Evolutionary conservation across 2,797 vertebrate genomes (phyloP).

Genomic region (Pampus argenteus): DNA sequence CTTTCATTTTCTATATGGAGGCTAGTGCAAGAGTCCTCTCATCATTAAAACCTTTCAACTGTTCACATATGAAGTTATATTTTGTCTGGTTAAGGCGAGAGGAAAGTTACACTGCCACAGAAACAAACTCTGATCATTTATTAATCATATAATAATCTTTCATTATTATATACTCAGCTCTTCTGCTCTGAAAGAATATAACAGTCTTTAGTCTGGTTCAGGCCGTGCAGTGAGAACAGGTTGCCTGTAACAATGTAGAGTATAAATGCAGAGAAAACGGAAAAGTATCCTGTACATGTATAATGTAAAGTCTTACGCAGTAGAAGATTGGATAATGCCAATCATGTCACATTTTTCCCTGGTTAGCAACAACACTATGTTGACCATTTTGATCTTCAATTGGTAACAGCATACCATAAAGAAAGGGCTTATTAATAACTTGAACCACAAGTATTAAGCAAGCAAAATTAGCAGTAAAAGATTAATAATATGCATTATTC

Average conservation of each 20-base stretch:
- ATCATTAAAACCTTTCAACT: constrained; percentile 27
- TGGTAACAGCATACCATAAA: background rate
- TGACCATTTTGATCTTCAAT: background rate
- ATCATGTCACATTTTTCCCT: background rate
- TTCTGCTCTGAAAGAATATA: background rate
- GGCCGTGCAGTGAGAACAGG: background rate
- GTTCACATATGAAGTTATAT: constrained; percentile 14
- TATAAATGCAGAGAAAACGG: background rate
- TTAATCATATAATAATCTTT: background rate
- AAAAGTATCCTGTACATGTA: too few relatives aligned
- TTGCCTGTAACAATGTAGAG: background rate
- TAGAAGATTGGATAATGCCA: background rate
- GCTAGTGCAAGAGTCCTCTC: constrained; percentile 36
- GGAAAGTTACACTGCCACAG: constrained; percentile 3
- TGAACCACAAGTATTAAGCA: background rate
- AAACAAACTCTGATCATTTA: too few relatives aligned
- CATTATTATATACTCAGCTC: background rate
- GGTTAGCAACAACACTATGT: background rate
- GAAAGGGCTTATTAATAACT: background rate
- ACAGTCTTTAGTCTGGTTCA: background rate
- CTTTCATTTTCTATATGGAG: constrained; percentile 45
- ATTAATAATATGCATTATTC: too few relatives aligned
- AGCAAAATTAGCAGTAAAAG: background rate
- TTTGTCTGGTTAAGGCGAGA: background rate
- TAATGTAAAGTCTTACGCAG: background rate